Evolutionary conservation across 2,888 invertebrate species (phyloP).

Genomic region (Nomada ferruginata): DNA sequence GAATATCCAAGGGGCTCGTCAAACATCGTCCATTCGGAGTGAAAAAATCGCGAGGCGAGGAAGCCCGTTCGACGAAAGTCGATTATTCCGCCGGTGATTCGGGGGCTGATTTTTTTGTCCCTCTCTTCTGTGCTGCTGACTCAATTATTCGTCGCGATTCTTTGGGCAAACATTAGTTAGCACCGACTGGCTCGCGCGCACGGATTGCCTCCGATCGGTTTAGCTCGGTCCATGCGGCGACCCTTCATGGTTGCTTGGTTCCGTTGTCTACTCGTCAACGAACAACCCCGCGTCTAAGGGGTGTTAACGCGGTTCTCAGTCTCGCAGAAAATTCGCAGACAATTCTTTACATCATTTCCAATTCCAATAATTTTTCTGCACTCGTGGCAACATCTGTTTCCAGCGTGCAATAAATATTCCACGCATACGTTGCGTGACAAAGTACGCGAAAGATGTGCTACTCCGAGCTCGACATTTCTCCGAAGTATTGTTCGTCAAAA

Average conservation of each 20-base stretch:
- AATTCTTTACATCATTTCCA: neutral
- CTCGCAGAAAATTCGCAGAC: slow-evolving; percentile 43
- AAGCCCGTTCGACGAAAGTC: slow-evolving; percentile 63
- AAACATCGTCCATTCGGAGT: slow-evolving; percentile 47
- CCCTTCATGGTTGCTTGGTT: slow-evolving; percentile 82
- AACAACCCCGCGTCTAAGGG: slow-evolving; percentile 74
- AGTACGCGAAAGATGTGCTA: too few species aligned
- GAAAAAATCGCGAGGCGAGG: slow-evolving; percentile 53
- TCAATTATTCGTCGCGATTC: slow-evolving; percentile 82
- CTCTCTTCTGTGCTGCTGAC: slow-evolving; percentile 66
- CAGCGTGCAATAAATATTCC: too few species aligned
- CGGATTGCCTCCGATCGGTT: slow-evolving; percentile 79
- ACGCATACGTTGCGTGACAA: too few species aligned
- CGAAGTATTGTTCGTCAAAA: slow-evolving; percentile 6
- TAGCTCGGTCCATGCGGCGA: slow-evolving; percentile 78
- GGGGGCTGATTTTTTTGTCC: slow-evolving; percentile 56
- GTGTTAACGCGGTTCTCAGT: slow-evolving; percentile 82
- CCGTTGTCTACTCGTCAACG: slow-evolving; percentile 83
- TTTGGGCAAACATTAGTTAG: slow-evolving; percentile 84
- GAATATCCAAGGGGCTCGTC: slow-evolving; percentile 36
- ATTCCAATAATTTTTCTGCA: neutral
- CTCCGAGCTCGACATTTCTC: neutral
- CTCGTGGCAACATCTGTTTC: too few species aligned
- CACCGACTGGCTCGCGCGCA: slow-evolving; percentile 70
- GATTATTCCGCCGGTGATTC: slow-evolving; percentile 69